Evolutionary conservation across 1,140 invertebrate genomes (phyloP).

Genomic region (Teleogryllus occipitalis): DNA sequence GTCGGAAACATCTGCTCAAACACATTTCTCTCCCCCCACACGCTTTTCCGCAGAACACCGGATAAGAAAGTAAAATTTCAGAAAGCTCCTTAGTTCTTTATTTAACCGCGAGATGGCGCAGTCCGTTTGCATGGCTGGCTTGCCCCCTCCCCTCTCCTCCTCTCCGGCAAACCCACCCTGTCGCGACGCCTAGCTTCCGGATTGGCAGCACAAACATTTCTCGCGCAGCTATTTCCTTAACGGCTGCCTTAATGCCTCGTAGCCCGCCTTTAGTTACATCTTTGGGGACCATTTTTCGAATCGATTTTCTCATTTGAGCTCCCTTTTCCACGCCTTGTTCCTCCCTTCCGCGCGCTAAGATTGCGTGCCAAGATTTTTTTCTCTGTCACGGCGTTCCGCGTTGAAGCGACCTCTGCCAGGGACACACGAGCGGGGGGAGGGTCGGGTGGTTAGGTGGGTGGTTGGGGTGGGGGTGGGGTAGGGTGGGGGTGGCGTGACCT

Average conservation of each 20-base stretch:
- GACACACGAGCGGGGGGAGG: too few relatives aligned
- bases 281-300: neutral
- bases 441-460: neutral
- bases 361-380: conserved; percentile 4
- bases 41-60: too few relatives aligned
- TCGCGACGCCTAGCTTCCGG: neutral
- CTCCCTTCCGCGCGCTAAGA: neutral
- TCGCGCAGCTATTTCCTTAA: neutral
- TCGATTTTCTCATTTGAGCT: neutral
- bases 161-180: neutral
- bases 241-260: neutral
- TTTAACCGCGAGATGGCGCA: neutral
- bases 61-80: neutral
- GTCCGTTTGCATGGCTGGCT: neutral
- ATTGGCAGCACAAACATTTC: conserved; percentile 1
- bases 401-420: too few relatives aligned
- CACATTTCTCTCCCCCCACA: too few relatives aligned
- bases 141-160: too few relatives aligned
- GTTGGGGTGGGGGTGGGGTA: too few relatives aligned
- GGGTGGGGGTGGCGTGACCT: neutral
- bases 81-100: neutral
- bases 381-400: neutral
- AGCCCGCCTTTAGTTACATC: neutral
- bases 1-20: too few relatives aligned
- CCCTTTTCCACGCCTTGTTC: too few relatives aligned